Conservation (phyloP, 2,797 vertebrate genomes). For the Pseudochaenichthys georgianus region DNA sequence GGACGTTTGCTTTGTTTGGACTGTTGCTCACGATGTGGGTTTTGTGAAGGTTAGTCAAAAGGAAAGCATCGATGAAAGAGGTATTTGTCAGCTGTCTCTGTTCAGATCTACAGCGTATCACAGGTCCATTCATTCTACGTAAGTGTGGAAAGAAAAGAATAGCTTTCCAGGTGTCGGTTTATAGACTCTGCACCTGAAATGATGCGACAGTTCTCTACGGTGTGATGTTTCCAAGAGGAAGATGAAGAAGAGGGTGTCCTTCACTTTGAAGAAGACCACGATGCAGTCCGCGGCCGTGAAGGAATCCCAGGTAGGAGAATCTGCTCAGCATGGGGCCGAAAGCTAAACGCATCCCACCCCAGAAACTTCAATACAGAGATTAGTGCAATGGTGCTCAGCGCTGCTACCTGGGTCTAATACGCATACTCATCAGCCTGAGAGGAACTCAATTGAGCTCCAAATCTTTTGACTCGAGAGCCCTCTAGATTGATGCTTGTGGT, state of each 20-base stretch:
- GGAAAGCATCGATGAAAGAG: no score
- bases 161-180: not conserved
- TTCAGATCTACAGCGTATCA: not conserved
- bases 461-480: not conserved
- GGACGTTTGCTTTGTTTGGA: no score
- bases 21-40: not conserved
- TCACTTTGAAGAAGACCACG: not conserved
- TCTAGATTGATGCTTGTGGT: not conserved
- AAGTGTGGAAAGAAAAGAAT: not conserved
- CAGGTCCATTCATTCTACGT: not conserved
- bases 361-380: not conserved
- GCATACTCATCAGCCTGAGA: not conserved
- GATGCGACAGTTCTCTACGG: not conserved
- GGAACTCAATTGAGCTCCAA: not conserved
- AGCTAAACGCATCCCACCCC: not conserved
- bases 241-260: not conserved
- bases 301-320: slow-evolving; percentile 3
- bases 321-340: not conserved
- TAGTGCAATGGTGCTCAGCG: not conserved
- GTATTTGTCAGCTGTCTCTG: not conserved
- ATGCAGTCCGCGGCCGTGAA: not conserved
- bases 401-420: not conserved
- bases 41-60: not conserved
- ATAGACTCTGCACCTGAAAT: not conserved
- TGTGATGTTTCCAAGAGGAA: not conserved